These are phyloP conservation scores for Phaedon cochleariae DNA, from an alignment of 2,888 invertebrate species.

Conservation along the genomic window DNA sequence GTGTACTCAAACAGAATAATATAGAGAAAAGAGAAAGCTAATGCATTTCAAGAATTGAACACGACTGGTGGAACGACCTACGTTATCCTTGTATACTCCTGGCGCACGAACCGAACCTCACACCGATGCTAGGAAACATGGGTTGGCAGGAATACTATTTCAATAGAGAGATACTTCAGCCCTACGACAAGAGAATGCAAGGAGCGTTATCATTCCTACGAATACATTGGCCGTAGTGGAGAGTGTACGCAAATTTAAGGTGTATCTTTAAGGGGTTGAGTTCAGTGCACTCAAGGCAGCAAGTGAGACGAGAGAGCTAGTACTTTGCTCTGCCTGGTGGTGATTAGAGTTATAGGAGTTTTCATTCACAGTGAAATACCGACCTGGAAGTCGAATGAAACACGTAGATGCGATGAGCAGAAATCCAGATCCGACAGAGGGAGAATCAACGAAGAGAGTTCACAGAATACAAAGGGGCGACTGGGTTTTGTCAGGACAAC, in stretches of 20 bases:
- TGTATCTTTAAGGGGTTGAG: constrained; percentile 48
- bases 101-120: constrained; percentile 1
- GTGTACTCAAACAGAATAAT: constrained; percentile 17
- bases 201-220: constrained; percentile 37
- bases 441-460: not conserved
- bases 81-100: not conserved
- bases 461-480: constrained; percentile 21
- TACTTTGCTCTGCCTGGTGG: constrained; percentile 45
- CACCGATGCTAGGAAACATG: constrained; percentile 2
- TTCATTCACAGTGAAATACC: constrained; percentile 38
- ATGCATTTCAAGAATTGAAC: constrained; percentile 1
- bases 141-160: not conserved
- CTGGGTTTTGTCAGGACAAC: constrained; percentile 34
- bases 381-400: constrained; percentile 36
- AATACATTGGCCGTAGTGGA: not conserved
- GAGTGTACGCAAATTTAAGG: constrained; percentile 46
- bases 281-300: constrained; percentile 43
- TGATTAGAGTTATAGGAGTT: constrained; percentile 41
- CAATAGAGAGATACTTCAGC: not conserved
- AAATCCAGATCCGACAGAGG: constrained; percentile 28
- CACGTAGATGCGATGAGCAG: constrained; percentile 45
- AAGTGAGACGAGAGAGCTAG: constrained; percentile 46
- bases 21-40: not conserved
- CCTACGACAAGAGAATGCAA: not conserved
- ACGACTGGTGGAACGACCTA: not conserved